Evolutionary conservation across 2,113 vertebrate genomes (phyloP).

Genomic region (Phrynocephalus versicolor): DNA sequence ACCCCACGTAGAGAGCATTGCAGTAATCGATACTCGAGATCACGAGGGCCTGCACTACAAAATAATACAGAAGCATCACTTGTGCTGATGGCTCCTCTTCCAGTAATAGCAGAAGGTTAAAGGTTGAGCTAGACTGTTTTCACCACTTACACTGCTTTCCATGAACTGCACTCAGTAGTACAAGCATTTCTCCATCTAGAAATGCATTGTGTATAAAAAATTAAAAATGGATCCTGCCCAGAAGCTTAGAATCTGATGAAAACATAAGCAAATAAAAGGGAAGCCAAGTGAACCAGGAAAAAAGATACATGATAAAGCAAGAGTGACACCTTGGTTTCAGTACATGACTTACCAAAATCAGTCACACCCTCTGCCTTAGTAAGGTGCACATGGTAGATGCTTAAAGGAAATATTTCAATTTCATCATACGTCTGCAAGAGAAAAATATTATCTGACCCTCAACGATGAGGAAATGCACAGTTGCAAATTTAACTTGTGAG

Average conservation of each 20-base stretch:
- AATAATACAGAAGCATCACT: neutral
- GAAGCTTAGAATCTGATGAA: neutral
- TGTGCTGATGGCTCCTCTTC: neutral
- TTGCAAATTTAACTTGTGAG: neutral
- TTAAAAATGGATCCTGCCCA: too few species aligned
- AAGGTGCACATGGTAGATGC: slow-evolving; percentile 80
- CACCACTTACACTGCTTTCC: neutral
- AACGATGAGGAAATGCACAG: slow-evolving; percentile 6
- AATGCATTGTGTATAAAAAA: neutral
- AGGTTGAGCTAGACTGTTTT: neutral
- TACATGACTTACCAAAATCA: slow-evolving; percentile 86
- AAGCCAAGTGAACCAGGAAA: neutral
- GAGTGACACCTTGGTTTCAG: neutral
- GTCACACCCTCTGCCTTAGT: slow-evolving; percentile 73
- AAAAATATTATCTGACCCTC: slow-evolving; percentile 29
- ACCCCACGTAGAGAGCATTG: too few species aligned
- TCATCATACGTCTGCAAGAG: slow-evolving; percentile 82
- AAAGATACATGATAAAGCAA: neutral
- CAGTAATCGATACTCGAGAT: too few species aligned
- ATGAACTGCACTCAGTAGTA: neutral
- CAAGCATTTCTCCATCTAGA: neutral
- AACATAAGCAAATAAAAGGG: too few species aligned
- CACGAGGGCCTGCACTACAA: too few species aligned
- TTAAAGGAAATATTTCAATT: slow-evolving; percentile 85
- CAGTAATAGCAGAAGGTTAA: neutral